phyloP scores from a whole-genome alignment of 2,797 vertebrate genomes.

The Triplophysa bombifrons region DNA sequence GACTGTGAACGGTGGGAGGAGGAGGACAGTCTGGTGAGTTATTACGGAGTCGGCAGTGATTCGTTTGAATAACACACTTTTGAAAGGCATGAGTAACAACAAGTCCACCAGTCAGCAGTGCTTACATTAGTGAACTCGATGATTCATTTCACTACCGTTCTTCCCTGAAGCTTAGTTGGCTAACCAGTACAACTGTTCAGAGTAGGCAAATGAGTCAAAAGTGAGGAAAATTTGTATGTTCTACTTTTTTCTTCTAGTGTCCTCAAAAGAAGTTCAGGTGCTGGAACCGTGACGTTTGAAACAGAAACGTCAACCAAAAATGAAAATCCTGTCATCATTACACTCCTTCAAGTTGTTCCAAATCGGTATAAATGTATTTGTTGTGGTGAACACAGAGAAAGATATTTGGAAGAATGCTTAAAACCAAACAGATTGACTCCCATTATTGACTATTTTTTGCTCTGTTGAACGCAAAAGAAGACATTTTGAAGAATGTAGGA shows the following conservation, averaged over 20 bases:
- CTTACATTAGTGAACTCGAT: background rate
- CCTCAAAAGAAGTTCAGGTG: background rate
- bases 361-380: too few species aligned
- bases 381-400: too few species aligned
- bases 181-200: background rate
- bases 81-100: background rate
- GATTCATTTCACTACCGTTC: background rate
- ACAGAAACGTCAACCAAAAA: too few species aligned
- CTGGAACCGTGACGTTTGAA: too few species aligned
- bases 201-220: background rate
- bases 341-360: too few species aligned
- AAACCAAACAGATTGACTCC: too few species aligned
- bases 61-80: background rate
- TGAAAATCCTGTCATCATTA: too few species aligned
- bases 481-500: too few species aligned
- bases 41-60: slow-evolving; percentile 17
- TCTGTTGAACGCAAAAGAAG: too few species aligned
- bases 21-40: background rate
- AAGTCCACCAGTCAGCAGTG: background rate
- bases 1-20: background rate
- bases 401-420: too few species aligned
- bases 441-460: too few species aligned
- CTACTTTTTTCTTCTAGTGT: background rate
- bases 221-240: background rate
- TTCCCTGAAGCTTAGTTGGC: background rate